Evolutionary conservation across 2,888 invertebrate species (phyloP), one percentile per base, ranked within the genome.

Genomic region (Chydorus sphaericus): DNA sequence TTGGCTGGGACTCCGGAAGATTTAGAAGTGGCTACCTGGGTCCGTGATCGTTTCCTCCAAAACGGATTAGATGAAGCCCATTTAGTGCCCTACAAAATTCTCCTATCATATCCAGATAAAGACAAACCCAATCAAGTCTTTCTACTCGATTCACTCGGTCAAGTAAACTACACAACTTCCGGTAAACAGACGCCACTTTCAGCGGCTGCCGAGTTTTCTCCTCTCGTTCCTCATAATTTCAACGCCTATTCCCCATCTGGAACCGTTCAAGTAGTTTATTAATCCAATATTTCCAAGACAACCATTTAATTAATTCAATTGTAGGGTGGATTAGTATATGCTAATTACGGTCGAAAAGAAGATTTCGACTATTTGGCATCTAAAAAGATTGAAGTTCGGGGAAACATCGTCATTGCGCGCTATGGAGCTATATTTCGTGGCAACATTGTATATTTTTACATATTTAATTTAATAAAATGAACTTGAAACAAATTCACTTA

Each of bases 371-470:
- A 62, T 31, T 62, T 73, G 18, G 60, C 63, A n/a, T 62, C 61
- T 10, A 57, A 60, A 6, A 63, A 62, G 8, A 63, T 72, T 6
- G 61, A 64, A 49, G 62, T 72, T 16, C 63, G 63, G 11, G 72
- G 71, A 0, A 69, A 68, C 51, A 72, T 76, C 36, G 72, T 72
- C n/a, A 65, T 76, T 44, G 71, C 72, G 30, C 66, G 74, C 59
- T 75, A 75, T 61, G 74, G 75, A 26, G 67, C 68, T 50, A 70
- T 71, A 20, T 75, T 67, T 63, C 64, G 73, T 26, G 71, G 71
- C 14, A 70, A 72, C 59, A 72, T 73, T 64, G 71, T 71, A 58
- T 26, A 7, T 10, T 33, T 14, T 8, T 14, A 33, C 33, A 33
- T 8, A 33, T 33, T 4, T 6, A 10, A 18, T 44, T 2, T 44